phyloP scores from a whole-genome alignment of 2,888 invertebrate species.

The Euplagia quadripunctaria region DNA sequence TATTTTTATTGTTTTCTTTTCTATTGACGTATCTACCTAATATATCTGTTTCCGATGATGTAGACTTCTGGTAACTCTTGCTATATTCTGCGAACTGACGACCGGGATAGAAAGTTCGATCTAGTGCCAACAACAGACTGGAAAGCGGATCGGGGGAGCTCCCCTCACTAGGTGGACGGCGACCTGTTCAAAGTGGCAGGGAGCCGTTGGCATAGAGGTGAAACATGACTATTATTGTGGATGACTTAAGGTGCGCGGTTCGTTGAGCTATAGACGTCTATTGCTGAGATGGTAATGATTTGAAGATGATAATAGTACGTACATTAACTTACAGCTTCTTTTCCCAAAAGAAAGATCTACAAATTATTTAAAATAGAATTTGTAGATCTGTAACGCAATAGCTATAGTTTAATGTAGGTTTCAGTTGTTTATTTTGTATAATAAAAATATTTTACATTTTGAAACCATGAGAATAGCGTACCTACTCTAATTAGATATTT shows the following conservation, averaged over 20 bases:
- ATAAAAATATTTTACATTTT: too few species aligned
- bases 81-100: background rate
- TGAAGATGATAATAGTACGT: background rate
- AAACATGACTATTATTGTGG: background rate
- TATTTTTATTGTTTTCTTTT: background rate
- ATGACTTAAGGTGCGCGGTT: background rate
- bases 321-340: background rate
- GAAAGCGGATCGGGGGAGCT: background rate
- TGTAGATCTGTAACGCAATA: too few species aligned
- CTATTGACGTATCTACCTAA: background rate
- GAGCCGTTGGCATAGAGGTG: background rate
- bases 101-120: background rate
- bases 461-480: too few species aligned
- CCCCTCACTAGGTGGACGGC: background rate
- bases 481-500: too few species aligned
- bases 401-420: too few species aligned
- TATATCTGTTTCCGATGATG: background rate
- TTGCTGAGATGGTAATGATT: background rate
- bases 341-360: background rate
- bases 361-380: background rate
- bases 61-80: background rate
- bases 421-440: too few species aligned
- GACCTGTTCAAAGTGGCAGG: background rate
- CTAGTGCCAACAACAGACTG: background rate
- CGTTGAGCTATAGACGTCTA: background rate